These are phyloP conservation scores for Arothron firmamentum DNA, from an alignment of 2,113 vertebrate species.

Conservation along the genomic window DNA sequence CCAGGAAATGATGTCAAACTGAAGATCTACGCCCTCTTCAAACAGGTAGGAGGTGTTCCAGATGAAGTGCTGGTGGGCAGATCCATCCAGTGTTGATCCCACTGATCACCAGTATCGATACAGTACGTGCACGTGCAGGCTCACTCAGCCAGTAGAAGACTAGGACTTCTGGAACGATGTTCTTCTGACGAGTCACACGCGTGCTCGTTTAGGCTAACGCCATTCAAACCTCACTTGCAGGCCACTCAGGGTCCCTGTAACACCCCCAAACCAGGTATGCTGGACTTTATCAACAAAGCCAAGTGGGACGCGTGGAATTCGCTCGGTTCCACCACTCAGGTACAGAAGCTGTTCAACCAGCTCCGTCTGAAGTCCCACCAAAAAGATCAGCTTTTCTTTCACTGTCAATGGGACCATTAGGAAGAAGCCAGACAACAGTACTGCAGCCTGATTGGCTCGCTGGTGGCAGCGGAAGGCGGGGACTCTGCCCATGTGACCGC, in stretches of 20 bases:
- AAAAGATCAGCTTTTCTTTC: too few species aligned
- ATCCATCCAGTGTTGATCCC: too few species aligned
- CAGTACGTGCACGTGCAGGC: too few species aligned
- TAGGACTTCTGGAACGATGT: too few species aligned
- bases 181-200: too few species aligned
- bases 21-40: slow-evolving; percentile 89
- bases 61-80: too few species aligned
- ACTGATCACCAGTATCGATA: too few species aligned
- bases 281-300: slow-evolving; percentile 88
- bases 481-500: slow-evolving; percentile 44
- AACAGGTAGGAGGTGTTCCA: slow-evolving; percentile 79
- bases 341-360: slow-evolving; percentile 36
- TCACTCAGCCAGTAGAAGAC: too few species aligned
- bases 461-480: slow-evolving; percentile 69
- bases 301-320: slow-evolving; percentile 92
- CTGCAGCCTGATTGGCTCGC: slow-evolving; percentile 77
- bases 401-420: slow-evolving; percentile 60
- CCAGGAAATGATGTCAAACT: slow-evolving; percentile 88
- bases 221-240: slow-evolving; percentile 55
- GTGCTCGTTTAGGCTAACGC: too few species aligned
- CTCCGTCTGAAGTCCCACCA: neutral
- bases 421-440: slow-evolving; percentile 84
- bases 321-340: slow-evolving; percentile 82
- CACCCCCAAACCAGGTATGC: slow-evolving; percentile 82
- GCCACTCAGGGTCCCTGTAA: slow-evolving; percentile 86